Conservation (phyloP, 2,113 vertebrate genomes). For the Cheirogaleus medius region DNA sequence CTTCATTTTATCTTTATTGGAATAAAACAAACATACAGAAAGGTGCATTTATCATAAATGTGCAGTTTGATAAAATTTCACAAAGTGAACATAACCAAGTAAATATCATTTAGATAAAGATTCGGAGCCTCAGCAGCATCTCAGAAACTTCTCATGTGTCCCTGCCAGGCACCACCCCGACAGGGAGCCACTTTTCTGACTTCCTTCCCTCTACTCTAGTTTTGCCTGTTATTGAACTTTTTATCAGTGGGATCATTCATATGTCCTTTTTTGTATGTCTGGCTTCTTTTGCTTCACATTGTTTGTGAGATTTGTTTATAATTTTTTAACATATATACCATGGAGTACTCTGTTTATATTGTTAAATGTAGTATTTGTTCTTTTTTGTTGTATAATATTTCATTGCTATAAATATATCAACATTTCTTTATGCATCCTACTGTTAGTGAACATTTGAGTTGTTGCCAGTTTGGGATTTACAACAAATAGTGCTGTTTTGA, state of each 20-base stretch:
- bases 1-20: background rate
- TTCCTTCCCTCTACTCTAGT: background rate
- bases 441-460: background rate
- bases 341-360: background rate
- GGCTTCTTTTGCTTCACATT: background rate
- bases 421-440: background rate
- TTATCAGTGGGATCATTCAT: background rate
- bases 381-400: background rate
- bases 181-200: background rate
- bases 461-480: background rate
- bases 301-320: background rate
- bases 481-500: background rate
- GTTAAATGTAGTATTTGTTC: background rate
- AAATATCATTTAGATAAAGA: background rate
- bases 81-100: background rate
- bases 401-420: background rate
- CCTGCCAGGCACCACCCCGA: background rate
- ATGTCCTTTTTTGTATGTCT: background rate
- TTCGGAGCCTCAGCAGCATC: background rate
- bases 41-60: background rate
- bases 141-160: background rate
- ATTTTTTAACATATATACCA: too few relatives aligned
- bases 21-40: background rate
- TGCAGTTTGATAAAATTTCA: background rate
- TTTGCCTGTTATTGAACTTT: background rate